Base-by-base conservation (phyloP, 2,888 invertebrate species). In the Amaurobius ferox region DNA sequence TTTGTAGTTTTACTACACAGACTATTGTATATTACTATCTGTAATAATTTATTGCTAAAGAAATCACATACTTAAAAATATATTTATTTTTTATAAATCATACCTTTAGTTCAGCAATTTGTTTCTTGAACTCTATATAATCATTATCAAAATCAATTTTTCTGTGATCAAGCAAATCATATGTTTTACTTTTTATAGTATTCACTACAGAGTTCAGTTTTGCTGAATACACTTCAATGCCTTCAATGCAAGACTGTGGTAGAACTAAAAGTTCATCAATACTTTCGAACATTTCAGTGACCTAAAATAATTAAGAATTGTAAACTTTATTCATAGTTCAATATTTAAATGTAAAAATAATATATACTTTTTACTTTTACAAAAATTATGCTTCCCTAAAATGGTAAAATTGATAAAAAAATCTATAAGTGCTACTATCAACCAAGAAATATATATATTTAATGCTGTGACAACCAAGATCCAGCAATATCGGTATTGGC, bases 161-260 rank as follows among this genome's bases (percentile, higher is more conserved):
- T 89, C 96, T 93, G 90, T 96, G 95, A 91, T 97, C 95, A 55
- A 97, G 91, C 0, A 95, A 94, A 91, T 97, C 95, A 89, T 96
- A 96, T 0, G 94, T 93, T 90, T 95, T 94, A 0, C 93, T 92
- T 5, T 95, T 94, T 71, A 97, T 95, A 28, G 92, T 92, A 85
- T 93, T 93, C 88, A 94, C 94, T 3, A 95, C 93, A 48, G 93
- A 93, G 67, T 94, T 93, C 88, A 96, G 95, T 89, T 94, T 94
- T 1, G 93, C 90, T 0, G 95, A 94, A 90, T 94, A 94, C 73
- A 93, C 93, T 89, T 96, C 95, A 90, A 96, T 95, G 0, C 96
- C 96, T 91, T 96, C 96, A 66, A 97, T 94, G 16, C 94, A 94
- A 11, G 96, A 95, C 88, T 94, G 94, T 89, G 95, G 94, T 73